Percentiles rank a stretch among this genome's conserved stretches.
Evolutionary conservation across 2,888 invertebrate genomes (phyloP).

Genomic region (Ecdyonurus torrentis): DNA sequence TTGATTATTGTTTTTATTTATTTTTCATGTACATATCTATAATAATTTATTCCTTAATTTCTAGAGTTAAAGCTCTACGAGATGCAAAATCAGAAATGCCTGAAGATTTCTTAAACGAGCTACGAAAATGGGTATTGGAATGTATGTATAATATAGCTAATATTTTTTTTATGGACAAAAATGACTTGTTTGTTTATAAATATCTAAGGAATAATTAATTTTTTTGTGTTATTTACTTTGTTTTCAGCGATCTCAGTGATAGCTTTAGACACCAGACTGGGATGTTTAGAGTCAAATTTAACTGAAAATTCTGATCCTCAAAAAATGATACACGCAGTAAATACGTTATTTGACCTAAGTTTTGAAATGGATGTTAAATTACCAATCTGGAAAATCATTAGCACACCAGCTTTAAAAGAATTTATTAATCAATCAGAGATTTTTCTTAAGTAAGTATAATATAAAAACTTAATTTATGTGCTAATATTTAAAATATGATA

Average conservation of each 20-base stretch:
- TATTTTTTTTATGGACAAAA: neutral
- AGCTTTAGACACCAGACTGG: constrained; percentile 27
- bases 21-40: no score
- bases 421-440: constrained; percentile 24
- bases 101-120: constrained; percentile 32
- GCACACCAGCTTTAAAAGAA: constrained; percentile 22
- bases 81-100: constrained; percentile 25
- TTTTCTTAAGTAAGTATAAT: constrained; percentile 24
- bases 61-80: constrained; percentile 25
- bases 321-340: constrained; percentile 25
- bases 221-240: no score
- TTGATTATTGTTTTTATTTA: no score
- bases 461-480: neutral
- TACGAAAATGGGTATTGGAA: constrained; percentile 46
- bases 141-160: constrained; percentile 21
- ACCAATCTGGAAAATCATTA: constrained; percentile 21
- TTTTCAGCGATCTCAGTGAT: constrained; percentile 25
- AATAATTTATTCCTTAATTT: no score
- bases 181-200: no score
- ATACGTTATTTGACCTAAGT: constrained; percentile 19
- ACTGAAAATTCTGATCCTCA: constrained; percentile 24
- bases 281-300: constrained; percentile 24
- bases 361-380: constrained; percentile 23
- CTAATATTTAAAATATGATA: neutral
- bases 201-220: no score